Evolutionary conservation across 2,113 vertebrate species (phyloP).

Genomic region (Phalacrocorax carbo): DNA sequence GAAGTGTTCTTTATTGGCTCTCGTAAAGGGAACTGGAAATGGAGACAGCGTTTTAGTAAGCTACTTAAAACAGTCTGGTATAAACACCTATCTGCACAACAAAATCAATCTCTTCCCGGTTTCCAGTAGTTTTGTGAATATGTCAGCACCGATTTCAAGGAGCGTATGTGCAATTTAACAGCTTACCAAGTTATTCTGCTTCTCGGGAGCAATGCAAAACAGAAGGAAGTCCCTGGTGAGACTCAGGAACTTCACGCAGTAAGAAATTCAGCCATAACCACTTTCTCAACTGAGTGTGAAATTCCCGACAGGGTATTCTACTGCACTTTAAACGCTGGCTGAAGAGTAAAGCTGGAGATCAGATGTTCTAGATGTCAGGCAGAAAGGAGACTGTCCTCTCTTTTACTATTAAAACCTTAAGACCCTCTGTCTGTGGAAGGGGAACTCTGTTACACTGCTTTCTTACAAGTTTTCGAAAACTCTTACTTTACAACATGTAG

Average conservation of each 20-base stretch:
- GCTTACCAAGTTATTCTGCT: not conserved
- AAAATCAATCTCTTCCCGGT: not conserved
- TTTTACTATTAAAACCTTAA: not conserved
- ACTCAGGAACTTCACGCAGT: not conserved
- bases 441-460: not conserved
- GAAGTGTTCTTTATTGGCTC: not conserved
- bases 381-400: not conserved
- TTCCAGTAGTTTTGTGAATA: not conserved
- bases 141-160: not conserved
- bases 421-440: no score
- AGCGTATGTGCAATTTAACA: not conserved
- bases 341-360: not conserved
- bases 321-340: not conserved
- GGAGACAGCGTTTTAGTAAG: not conserved
- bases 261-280: not conserved
- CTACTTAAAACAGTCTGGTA: not conserved
- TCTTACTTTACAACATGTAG: not conserved
- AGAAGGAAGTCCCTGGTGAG: not conserved
- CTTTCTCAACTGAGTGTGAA: not conserved
- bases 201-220: not conserved
- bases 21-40: not conserved
- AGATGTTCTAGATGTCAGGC: not conserved
- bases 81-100: not conserved
- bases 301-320: not conserved
- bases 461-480: not conserved